phyloP scores from a whole-genome alignment of 2,113 vertebrate species.

The Atlantisia rogersi region DNA sequence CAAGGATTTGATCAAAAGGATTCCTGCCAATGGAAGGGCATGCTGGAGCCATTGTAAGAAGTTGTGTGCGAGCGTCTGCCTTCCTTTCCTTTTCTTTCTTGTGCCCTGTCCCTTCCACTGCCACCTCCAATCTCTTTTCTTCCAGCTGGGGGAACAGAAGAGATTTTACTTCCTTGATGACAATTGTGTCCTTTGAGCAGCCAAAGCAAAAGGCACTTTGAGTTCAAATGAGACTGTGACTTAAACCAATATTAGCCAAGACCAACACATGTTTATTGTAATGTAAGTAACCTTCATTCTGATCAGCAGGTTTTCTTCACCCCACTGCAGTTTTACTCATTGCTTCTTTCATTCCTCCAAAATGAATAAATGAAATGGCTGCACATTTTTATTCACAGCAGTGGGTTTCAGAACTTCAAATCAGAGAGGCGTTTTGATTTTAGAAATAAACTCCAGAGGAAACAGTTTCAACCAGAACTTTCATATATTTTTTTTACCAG shows the following conservation, averaged over 20 bases:
- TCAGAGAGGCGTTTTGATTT: constrained; percentile 82
- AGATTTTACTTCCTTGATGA: constrained; percentile 68
- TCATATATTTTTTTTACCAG: constrained; percentile 56
- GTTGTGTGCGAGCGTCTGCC: constrained; percentile 26
- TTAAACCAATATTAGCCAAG: constrained; percentile 65
- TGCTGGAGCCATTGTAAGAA: constrained; percentile 69
- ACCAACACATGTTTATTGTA: constrained; percentile 74
- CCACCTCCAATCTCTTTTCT: constrained; percentile 66
- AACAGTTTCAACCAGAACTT: constrained; percentile 76
- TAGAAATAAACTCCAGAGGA: constrained; percentile 81
- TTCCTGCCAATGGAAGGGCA: constrained; percentile 68
- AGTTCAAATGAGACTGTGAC: constrained; percentile 62
- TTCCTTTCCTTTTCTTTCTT: constrained; percentile 68
- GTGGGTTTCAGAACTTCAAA: constrained; percentile 80
- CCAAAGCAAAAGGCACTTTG: constrained; percentile 62
- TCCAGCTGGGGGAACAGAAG: constrained; percentile 67
- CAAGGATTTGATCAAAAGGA: constrained; percentile 74
- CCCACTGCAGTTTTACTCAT: constrained; percentile 65
- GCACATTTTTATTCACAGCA: constrained; percentile 75
- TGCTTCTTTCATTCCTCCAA: constrained; percentile 73
- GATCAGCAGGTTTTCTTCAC: constrained; percentile 60
- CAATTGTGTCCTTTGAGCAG: constrained; percentile 67
- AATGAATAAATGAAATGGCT: constrained; percentile 76
- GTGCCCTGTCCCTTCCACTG: constrained; percentile 71
- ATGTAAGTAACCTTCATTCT: constrained; percentile 42